Base-by-base conservation (phyloP, 2,888 invertebrate species). In the Clitarchus hookeri region DNA sequence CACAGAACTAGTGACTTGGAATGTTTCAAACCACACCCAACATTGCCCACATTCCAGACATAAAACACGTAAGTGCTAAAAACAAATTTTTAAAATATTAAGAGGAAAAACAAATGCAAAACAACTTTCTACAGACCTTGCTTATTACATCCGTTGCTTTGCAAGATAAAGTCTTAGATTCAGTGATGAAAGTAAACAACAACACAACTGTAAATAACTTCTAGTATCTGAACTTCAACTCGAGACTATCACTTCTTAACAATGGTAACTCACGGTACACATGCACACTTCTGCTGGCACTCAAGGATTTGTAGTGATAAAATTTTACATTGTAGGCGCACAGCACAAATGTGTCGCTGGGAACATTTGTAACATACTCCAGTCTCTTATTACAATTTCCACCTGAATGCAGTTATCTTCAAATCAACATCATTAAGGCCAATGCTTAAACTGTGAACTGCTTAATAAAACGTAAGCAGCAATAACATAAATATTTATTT, bases 401-500 rank as follows among this genome's bases (percentile, higher is more conserved):
- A 23, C 19, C n/a, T n/a, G n/a, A n/a, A n/a, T 23, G 23, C 65
- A 65, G 16, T 16, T 16, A 65, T 65, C 8, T 11, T 65, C 23
- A 65, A 65, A 65, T 65, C 16, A 48, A 11, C 48, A 65, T 65
- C 11, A 65, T 23, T 8, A 65, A 65, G n/a, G 65, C 16, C 16
- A 65, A 65, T 16, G n/a, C 65, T 65, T 19, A n/a, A 65, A 65
- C 11, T 12, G n/a, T 23, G 11, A 65, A n/a, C 1, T 65, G 65
- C 65, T 65, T n/a, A 65, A 19, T 65, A n/a, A 8, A 65, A 23
- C 0, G 8, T 65, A 65, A 65, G n/a, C 19, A 16, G 65, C 23
- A 16, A n/a, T 65, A 65, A 65, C 65, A 65, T 65, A 23, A 65
- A 65, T 65, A 65, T 65, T 65, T 65, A 65, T n/a, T 65, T 65